A percentile compares a stretch with the other conserved stretches of the same genome.
phyloP scores from a whole-genome alignment of 2,888 invertebrate genomes.

The Eilema depressum region DNA sequence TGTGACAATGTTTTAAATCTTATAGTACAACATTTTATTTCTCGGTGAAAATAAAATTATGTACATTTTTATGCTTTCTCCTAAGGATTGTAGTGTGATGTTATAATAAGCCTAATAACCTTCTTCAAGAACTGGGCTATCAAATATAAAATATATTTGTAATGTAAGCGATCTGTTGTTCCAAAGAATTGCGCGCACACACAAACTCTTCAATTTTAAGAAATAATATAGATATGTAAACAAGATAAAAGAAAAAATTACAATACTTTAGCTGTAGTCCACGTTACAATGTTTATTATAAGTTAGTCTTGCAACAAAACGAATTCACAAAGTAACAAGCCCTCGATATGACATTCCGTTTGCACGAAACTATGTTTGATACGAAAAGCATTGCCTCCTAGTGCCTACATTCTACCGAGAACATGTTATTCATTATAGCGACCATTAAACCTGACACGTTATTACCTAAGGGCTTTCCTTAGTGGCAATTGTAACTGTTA shows the following conservation, averaged over 20 bases:
- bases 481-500: conserved; percentile 24
- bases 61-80: too few relatives aligned
- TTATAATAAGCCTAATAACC: too few relatives aligned
- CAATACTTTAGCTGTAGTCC: too few relatives aligned
- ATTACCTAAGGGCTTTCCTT: conserved; percentile 28
- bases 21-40: background rate
- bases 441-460: conserved; percentile 32
- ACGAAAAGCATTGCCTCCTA: conserved; percentile 1
- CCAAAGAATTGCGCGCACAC: too few relatives aligned
- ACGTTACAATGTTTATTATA: background rate
- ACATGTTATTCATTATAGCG: conserved; percentile 25
- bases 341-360: background rate
- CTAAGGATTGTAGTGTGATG: too few relatives aligned
- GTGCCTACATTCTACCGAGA: conserved; percentile 6
- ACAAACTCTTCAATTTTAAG: too few relatives aligned
- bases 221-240: too few relatives aligned
- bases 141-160: too few relatives aligned
- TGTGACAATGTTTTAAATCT: conserved; percentile 4
- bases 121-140: too few relatives aligned
- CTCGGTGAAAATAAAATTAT: background rate
- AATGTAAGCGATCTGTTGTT: too few relatives aligned
- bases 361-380: conserved; percentile 12
- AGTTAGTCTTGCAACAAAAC: background rate
- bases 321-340: background rate
- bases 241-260: too few relatives aligned